Evolutionary conservation across 1,140 invertebrate species (phyloP), one percentile per base, ranked within the genome.

Genomic region (Portunus trituberculatus): DNA sequence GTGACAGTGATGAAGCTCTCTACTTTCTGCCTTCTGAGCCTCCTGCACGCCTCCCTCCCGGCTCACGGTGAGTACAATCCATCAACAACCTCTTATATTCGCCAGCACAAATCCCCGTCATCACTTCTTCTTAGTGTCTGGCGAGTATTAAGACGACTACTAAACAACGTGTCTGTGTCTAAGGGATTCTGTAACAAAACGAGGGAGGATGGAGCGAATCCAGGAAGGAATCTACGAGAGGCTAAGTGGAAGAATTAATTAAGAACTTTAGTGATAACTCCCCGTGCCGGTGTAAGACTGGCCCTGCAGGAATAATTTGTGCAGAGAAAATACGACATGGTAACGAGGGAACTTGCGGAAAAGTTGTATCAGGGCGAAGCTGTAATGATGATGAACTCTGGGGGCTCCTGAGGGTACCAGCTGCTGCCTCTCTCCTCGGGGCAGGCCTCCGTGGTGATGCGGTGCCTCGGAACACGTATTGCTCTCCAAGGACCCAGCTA

Each of bases 261-360:
- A 76, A 76, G 67, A 76, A 76, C 67, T 76, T 76, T 76, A 76
- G 67, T 76, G 67, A 76, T 76, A 76, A 76, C 67, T 76, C 67
- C 12, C 67, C 20, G 20, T 76, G 67, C 20, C 67, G 16, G 20
- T 76, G 67, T 76, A 76, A 76, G 67, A 76, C 67, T 76, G 67
- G 67, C 67, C 67, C 67, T n/a, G 67, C 67, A 76, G 67, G 67
- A 76, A 76, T 76, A 76, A 76, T 76, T 76, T 76, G 67, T 76
- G 67, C 67, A 8, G 67, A n/a, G 67, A 76, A 76, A 76, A 76
- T 76, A 76, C 67, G 67, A 76, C 67, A 76, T 76, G 67, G 67
- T 76, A 76, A 76, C 67, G 67, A 76, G 67, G 67, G 67, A 76
- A 76, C 67, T 76, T 76, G 1, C 6, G 67, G 25, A 76, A 76